phyloP scores from a whole-genome alignment of 1,140 invertebrate species.

The Drosophila triauraria region DNA sequence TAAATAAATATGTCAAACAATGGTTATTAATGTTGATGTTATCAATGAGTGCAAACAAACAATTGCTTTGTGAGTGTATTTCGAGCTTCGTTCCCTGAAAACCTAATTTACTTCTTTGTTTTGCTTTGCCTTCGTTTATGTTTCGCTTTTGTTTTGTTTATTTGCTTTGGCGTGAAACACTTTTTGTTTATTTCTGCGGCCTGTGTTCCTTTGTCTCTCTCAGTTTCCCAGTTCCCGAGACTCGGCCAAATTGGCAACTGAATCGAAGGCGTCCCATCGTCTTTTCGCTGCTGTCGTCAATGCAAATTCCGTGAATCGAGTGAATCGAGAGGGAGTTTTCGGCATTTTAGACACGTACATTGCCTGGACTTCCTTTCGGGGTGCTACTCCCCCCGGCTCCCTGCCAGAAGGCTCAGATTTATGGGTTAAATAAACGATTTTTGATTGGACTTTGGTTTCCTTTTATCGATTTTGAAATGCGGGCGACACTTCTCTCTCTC shows the following conservation, averaged over 20 bases:
- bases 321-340: constrained; percentile 48
- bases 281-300: constrained; percentile 54
- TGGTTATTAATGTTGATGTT: background rate
- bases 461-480: constrained; percentile 50
- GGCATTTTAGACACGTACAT: constrained; percentile 72
- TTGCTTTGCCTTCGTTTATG: constrained; percentile 38
- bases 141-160: constrained; percentile 56
- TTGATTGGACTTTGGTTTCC: constrained; percentile 67
- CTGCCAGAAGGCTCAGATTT: constrained; percentile 56
- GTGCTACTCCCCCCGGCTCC: constrained; percentile 10
- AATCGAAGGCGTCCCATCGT: constrained; percentile 33
- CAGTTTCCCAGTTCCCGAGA: constrained; percentile 13
- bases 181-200: constrained; percentile 67
- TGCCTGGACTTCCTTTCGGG: constrained; percentile 52
- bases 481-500: constrained; percentile 51
- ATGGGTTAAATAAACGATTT: constrained; percentile 80
- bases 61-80: constrained; percentile 36
- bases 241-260: constrained; percentile 49
- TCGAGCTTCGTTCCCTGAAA: background rate
- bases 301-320: constrained; percentile 62
- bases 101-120: constrained; percentile 28
- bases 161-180: constrained; percentile 72
- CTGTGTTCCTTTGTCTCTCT: constrained; percentile 38
- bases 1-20: background rate
- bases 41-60: constrained; percentile 6